Evolutionary conservation across 2,113 vertebrate species (phyloP), one percentile per base, ranked within the genome.

Genomic region (Psephotus haematonotus): DNA sequence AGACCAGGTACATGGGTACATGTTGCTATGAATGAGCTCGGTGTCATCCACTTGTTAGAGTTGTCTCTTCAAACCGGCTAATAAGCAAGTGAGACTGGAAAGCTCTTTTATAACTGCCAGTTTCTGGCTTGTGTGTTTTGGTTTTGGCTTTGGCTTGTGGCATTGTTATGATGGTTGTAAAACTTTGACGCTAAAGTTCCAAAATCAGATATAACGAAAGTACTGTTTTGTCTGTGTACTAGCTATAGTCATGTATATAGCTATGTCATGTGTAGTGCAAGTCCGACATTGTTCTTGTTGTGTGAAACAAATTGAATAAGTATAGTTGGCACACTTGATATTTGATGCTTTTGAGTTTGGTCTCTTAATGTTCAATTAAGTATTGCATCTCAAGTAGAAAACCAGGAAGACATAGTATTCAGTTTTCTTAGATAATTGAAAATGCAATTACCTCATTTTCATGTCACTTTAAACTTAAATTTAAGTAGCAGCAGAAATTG

Each of bases 401-500:
- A 69, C 41, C 35, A 82, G 72, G 75, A 92, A 77, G 85, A 76
- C 76, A 84, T 24, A 92, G 72, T 92, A 78, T 43, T 75, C 47
- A 29, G n/a, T 93, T 97, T 83, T 93, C 96, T 94, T 95, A 87
- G 65, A 50, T 94, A 94, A 92, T 86, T 94, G 64, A 94, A 94
- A 92, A 97, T 63, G 29, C 90, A 97, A 92, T 97, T 95, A 44
- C 49, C 69, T 88, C 17, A 90, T 97, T 97, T 97, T 96, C 76
- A 69, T 95, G 78, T 82, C 72, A 92, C 74, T 96, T 95, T 64
- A 90, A 97, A 93, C 71, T 82, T 96, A 94, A 96, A 86, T 92
- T 95, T 96, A 94, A 97, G 88, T 95, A 97, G 92, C 64, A 94
- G 59, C 53, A 91, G 88, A 93, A 87, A 37, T 62, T 77, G 33